Evolutionary conservation across 2,797 vertebrate genomes (phyloP).

Genomic region (Ctenopoma multispine): DNA sequence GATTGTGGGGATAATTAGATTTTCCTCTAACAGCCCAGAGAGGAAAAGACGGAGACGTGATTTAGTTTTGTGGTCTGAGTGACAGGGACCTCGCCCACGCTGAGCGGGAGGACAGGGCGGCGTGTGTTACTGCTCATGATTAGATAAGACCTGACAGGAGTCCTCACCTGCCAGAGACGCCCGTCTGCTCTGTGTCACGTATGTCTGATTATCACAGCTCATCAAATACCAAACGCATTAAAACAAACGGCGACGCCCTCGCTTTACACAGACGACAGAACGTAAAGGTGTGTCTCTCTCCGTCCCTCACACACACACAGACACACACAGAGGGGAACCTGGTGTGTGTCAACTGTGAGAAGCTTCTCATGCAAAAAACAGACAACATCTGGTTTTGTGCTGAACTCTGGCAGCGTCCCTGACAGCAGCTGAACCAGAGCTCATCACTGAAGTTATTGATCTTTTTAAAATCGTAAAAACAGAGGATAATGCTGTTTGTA

Average conservation of each 20-base stretch:
- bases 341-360: conserved; percentile 27
- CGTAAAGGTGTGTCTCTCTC: background rate
- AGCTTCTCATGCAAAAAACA: conserved; percentile 27
- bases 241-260: conserved; percentile 1
- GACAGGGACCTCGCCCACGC: conserved; percentile 20
- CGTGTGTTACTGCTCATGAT: background rate
- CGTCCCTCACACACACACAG: too few relatives aligned
- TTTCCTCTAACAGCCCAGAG: too few relatives aligned
- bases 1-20: too few relatives aligned
- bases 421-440: conserved; percentile 6
- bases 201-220: conserved; percentile 4
- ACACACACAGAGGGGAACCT: background rate
- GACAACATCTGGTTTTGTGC: conserved; percentile 52
- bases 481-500: too few relatives aligned
- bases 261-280: background rate
- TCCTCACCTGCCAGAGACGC: conserved; percentile 31
- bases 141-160: conserved; percentile 42
- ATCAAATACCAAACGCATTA: conserved; percentile 1
- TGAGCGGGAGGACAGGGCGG: conserved; percentile 1
- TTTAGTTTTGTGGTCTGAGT: background rate
- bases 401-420: conserved; percentile 29
- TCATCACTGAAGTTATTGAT: background rate
- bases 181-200: conserved; percentile 31
- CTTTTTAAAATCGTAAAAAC: too few relatives aligned
- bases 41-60: too few relatives aligned